These are phyloP conservation scores for Prunella fulvescens DNA, from an alignment of 2,113 vertebrate species.

Conservation along the genomic window DNA sequence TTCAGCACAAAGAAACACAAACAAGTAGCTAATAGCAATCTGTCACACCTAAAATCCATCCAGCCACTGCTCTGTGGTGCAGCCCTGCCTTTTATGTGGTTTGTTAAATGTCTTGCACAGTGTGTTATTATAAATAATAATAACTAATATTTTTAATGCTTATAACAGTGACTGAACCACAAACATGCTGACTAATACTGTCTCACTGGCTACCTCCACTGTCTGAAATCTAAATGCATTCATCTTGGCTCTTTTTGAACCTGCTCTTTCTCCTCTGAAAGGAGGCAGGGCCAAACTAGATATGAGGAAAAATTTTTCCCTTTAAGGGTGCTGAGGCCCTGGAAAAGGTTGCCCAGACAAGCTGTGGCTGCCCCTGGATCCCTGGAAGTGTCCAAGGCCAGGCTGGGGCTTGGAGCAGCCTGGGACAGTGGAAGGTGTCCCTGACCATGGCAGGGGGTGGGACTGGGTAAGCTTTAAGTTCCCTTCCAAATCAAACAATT, in stretches of 20 bases:
- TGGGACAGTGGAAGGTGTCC: fast-evolving
- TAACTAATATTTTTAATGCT: conserved; percentile 47
- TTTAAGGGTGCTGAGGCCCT: fast-evolving
- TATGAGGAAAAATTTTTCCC: not conserved
- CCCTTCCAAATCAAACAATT: not conserved
- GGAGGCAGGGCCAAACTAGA: not conserved
- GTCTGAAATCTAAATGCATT: not conserved
- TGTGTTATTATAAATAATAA: conserved; percentile 39
- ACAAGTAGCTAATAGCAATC: conserved; percentile 26
- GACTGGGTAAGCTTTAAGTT: fast-evolving
- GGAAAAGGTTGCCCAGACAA: not conserved
- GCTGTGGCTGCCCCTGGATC: not conserved
- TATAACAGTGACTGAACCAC: conserved; percentile 8
- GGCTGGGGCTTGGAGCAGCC: fast-evolving
- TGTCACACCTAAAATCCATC: conserved; percentile 21
- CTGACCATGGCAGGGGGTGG: not conserved
- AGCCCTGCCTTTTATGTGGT: conserved; percentile 49
- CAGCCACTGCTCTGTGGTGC: not conserved
- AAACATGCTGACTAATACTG: conserved; percentile 37
- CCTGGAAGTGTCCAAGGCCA: not conserved
- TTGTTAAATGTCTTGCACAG: conserved; percentile 27
- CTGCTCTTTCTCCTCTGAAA: not conserved
- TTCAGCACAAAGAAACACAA: not conserved
- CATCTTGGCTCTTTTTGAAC: not conserved
- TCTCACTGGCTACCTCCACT: not conserved